These are phyloP conservation scores for Leptobrachium ailaonicum DNA, from an alignment of 2,113 vertebrate genomes.

Conservation along the genomic window DNA sequence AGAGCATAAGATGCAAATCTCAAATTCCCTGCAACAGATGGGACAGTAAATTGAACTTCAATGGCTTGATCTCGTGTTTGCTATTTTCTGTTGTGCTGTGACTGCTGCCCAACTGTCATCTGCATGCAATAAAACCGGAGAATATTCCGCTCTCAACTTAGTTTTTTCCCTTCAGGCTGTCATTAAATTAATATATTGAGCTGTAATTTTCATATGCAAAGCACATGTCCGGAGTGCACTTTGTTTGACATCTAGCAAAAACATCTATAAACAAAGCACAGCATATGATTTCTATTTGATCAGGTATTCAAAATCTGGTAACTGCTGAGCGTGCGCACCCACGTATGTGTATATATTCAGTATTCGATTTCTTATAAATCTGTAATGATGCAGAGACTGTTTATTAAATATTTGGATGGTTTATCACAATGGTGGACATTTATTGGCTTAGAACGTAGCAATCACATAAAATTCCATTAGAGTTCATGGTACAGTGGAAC, in stretches of 20 bases:
- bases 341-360: no score
- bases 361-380: no score
- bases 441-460: no score
- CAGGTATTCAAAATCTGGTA: no score
- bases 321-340: no score
- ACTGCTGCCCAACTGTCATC: constrained; percentile 39
- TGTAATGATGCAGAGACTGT: no score
- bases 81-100: constrained; percentile 18
- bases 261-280: not conserved
- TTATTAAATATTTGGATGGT: no score
- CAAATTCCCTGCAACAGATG: constrained; percentile 46
- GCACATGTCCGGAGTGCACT: constrained; percentile 43
- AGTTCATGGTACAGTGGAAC: no score
- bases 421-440: no score
- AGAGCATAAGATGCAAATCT: constrained; percentile 36
- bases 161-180: not conserved
- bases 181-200: not conserved
- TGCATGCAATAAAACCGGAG: constrained; percentile 31
- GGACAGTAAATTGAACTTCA: constrained; percentile 38
- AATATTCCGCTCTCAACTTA: constrained; percentile 20
- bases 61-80: constrained; percentile 39
- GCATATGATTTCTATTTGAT: not conserved
- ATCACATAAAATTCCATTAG: no score
- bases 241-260: constrained; percentile 33
- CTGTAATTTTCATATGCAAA: constrained; percentile 43